phyloP scores from a whole-genome alignment of 2,113 vertebrate genomes.

The Lasiurus borealis region DNA sequence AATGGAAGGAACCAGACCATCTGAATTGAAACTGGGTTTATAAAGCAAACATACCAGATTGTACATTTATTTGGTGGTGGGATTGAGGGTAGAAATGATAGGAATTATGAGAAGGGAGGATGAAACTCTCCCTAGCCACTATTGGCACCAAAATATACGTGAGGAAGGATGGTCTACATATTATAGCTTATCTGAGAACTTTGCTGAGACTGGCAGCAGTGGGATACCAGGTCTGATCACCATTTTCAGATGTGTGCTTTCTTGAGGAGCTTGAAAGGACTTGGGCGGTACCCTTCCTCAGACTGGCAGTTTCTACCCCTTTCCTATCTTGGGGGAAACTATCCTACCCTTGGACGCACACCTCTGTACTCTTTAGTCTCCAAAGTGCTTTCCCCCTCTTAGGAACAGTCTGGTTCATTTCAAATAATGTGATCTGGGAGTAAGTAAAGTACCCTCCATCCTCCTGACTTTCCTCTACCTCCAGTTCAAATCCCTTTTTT shows the following conservation, averaged over 20 bases:
- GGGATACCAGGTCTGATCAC: background rate
- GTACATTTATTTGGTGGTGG: background rate
- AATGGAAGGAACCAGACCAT: background rate
- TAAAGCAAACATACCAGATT: background rate
- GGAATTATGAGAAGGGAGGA: background rate
- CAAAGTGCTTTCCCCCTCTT: background rate
- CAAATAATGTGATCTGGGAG: background rate
- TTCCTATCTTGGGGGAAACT: background rate
- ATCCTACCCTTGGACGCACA: background rate
- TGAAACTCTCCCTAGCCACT: background rate
- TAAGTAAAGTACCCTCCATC: background rate
- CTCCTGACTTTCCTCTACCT: background rate
- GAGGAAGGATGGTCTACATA: background rate
- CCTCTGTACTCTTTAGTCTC: background rate
- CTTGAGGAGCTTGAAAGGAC: background rate
- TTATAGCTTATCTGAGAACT: background rate
- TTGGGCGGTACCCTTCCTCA: background rate
- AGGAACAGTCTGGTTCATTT: background rate
- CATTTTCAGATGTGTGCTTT: background rate
- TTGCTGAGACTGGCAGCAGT: background rate
- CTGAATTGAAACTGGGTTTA: slow-evolving; percentile 17
- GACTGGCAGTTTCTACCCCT: background rate
- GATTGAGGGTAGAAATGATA: background rate
- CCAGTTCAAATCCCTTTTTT: background rate
- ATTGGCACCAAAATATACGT: background rate